Evolutionary conservation across 2,888 invertebrate genomes (phyloP), one percentile per base, ranked within the genome.

Genomic region (Elmis aenea): DNA sequence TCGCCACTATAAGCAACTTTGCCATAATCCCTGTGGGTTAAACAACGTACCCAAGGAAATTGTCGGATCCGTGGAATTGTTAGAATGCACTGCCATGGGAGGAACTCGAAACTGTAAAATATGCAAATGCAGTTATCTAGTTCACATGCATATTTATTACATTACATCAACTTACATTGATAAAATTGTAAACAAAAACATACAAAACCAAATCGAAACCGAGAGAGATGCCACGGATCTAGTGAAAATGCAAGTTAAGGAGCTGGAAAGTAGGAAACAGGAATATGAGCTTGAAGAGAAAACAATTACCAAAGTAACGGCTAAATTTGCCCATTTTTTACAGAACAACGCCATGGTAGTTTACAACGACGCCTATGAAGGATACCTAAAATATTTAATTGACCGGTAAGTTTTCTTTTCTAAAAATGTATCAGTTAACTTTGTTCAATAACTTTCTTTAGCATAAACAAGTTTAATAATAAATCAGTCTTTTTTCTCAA

Each of bases 111-210:
- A 37, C 8, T 66, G 65, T 33, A 41, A 14, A 11, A 35, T 43
- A 26, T 66, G 66, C 33, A 22, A 33, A 1, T 63, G 63, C 29
- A 54, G 55, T 38, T 64, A 57, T 43, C 51, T 45, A 11, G 42
- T 52, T 1, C 64, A 66, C 33, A 59, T 63, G 61, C 64, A 66
- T 35, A 52, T 66, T 25, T 64, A 64, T 32, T 65, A 64, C 33
- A 46, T 54, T 45, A 61, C 61, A 2, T 48, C 55, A 38, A 55
- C 56, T 3, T 45, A 52, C 16, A 48, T 57, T 25, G 50, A 45
- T 8, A 48, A 46, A 23, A 50, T 58, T 18, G 45, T 48, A 13
- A 59, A 64, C 36, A 38, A 42, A n/a, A 48, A 48, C 13, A 46
- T 62, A 4, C 41, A 53, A 20, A 33, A 38, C n/a, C 54, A 48